Percentiles rank a stretch among this genome's conserved stretches.
phyloP scores from a whole-genome alignment of 1,140 invertebrate genomes.

The Drosophila dunni region DNA sequence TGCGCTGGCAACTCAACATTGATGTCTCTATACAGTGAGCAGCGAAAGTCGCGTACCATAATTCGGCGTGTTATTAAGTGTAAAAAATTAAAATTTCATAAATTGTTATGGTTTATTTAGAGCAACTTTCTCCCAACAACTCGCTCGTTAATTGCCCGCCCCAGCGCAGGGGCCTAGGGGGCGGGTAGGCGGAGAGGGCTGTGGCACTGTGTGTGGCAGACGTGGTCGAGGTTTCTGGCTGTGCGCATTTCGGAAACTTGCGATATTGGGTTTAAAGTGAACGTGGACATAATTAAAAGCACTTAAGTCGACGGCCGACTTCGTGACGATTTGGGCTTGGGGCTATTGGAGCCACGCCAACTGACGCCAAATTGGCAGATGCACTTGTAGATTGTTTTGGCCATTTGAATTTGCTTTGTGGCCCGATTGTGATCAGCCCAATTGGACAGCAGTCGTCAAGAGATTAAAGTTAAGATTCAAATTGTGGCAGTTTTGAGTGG shows the following conservation, averaged over 20 bases:
- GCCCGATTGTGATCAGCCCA: constrained; percentile 36
- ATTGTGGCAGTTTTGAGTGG: constrained; percentile 8
- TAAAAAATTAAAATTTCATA: constrained; percentile 82
- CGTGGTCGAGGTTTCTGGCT: not conserved
- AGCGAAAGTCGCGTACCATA: constrained; percentile 49
- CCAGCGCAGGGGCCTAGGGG: not conserved
- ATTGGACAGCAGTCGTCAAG: constrained; percentile 27
- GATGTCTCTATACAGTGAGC: constrained; percentile 63
- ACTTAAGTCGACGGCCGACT: constrained; percentile 62
- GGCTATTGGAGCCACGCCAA: constrained; percentile 65
- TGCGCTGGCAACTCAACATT: constrained; percentile 66
- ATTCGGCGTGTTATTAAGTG: constrained; percentile 79
- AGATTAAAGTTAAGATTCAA: constrained; percentile 8
- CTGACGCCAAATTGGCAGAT: constrained; percentile 59
- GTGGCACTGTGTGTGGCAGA: constrained; percentile 44
- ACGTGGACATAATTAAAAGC: constrained; percentile 79
- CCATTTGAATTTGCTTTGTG: constrained; percentile 29
- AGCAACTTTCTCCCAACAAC: constrained; percentile 42
- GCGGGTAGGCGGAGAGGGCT: not conserved
- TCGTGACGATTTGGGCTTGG: not conserved
- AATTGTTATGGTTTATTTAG: constrained; percentile 81
- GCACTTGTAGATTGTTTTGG: constrained; percentile 40
- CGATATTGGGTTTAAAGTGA: constrained; percentile 76
- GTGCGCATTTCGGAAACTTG: constrained; percentile 71
- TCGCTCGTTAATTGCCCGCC: constrained; percentile 53